Conservation (phyloP, 2,113 vertebrate genomes). For the Pollachius pollachius region DNA sequence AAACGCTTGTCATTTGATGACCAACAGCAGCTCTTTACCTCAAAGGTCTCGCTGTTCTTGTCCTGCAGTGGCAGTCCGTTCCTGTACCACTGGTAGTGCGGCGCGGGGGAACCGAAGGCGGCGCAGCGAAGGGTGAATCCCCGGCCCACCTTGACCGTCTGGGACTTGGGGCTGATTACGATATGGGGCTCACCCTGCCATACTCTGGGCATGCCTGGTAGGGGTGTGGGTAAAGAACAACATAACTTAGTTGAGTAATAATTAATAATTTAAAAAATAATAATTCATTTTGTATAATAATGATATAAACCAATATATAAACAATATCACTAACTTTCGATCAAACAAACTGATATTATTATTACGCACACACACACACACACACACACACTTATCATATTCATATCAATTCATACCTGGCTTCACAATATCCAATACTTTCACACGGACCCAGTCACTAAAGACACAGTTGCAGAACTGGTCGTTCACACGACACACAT, state of each 20-base stretch:
- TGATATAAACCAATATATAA: too few species aligned
- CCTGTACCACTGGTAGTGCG: conserved; percentile 83
- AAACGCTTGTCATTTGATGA: too few species aligned
- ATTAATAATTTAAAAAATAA: too few species aligned
- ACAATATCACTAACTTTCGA: too few species aligned
- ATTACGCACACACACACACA: background rate
- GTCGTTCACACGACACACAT: conserved; percentile 80
- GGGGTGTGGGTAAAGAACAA: background rate
- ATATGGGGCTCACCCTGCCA: conserved; percentile 80
- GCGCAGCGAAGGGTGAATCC: conserved; percentile 69
- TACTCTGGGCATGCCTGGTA: conserved; percentile 56
- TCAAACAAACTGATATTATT: too few species aligned
- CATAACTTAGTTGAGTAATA: too few species aligned
- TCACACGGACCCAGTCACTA: conserved; percentile 82
- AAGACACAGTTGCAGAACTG: conserved; percentile 64
- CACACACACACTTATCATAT: background rate
- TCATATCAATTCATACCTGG: conserved; percentile 44
- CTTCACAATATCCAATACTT: conserved; percentile 66
- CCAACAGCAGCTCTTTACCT: conserved; percentile 58
- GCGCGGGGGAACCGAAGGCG: conserved; percentile 79
- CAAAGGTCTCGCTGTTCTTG: conserved; percentile 64
- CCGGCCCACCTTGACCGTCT: conserved; percentile 54
- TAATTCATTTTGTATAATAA: too few species aligned
- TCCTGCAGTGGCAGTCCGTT: conserved; percentile 73
- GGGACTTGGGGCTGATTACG: conserved; percentile 66